These are phyloP conservation scores for Aphelinus certus DNA, from an alignment of 1,140 invertebrate genomes.

Conservation along the genomic window DNA sequence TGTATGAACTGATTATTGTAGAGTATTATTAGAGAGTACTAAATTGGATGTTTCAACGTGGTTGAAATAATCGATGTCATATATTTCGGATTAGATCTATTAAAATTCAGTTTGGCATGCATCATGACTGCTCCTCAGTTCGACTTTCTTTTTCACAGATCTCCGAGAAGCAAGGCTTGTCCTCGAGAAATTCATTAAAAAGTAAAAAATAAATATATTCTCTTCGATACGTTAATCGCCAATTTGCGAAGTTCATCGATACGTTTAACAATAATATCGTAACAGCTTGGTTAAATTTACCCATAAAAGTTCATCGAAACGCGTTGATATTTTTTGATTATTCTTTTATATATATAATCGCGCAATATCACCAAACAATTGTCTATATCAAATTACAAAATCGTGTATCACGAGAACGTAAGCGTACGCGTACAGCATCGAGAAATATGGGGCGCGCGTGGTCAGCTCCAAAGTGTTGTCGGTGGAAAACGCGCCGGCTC, in stretches of 20 bases:
- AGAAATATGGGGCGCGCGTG: conserved; percentile 13
- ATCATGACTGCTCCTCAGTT: too few relatives aligned
- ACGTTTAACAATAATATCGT: conserved; percentile 20
- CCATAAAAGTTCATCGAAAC: conserved; percentile 13
- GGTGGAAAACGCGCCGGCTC: conserved; percentile 45
- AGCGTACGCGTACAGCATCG: neutral
- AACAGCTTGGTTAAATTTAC: conserved; percentile 16
- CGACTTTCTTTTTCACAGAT: neutral
- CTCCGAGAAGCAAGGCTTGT: neutral
- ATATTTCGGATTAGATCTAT: too few relatives aligned
- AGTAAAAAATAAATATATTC: conserved; percentile 19
- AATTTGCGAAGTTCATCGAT: conserved; percentile 3
- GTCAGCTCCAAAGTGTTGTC: conserved; percentile 5
- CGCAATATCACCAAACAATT: conserved; percentile 20
- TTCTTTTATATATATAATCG: conserved; percentile 8
- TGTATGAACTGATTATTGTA: too few relatives aligned
- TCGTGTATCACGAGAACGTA: neutral
- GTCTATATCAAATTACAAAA: conserved; percentile 12
- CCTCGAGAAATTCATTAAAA: conserved; percentile 9
- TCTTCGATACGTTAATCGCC: conserved; percentile 10
- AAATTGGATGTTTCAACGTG: too few relatives aligned
- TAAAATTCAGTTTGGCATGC: too few relatives aligned
- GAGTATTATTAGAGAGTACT: too few relatives aligned
- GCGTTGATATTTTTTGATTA: conserved; percentile 27
- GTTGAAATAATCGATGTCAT: too few relatives aligned